Evolutionary conservation across 2,797 vertebrate genomes (phyloP), one percentile per base, ranked within the genome.

Genomic region (Liparis tanakae): DNA sequence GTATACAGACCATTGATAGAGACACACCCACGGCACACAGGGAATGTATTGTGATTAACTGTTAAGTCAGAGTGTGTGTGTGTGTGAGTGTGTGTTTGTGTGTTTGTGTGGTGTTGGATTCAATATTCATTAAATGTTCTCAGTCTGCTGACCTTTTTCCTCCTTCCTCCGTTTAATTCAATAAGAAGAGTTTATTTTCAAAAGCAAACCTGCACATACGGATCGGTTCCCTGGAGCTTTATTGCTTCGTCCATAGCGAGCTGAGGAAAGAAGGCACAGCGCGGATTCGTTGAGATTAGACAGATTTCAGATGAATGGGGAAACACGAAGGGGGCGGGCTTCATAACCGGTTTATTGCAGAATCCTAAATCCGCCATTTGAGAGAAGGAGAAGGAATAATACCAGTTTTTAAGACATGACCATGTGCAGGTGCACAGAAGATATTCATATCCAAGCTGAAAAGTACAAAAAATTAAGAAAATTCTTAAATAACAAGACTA

Each of bases 111-210:
- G 66, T 33, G 59, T 61, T 68, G 17, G 70, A 89, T 91, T 89
- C 87, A 81, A 87, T 89, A 85, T 89, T 90, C 84, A 91, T 88
- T 90, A 88, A 88, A 90, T 86, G 77, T 84, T 85, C 82, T 81
- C 82, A 82, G 83, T 84, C 90, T 86, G 84, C 79, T 90, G 89
- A 92, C 89, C 91, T 91, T 92, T 91, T 80, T 85, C 57, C 78
- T 75, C 75, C 67, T 72, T 72, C 76, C 68, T 88, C 88, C 85
- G 88, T 88, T 89, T 90, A 80, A 94, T 93, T 93, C 87, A 93
- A 93, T 93, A 91, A 93, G 59, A 80, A 78, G 70, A 25, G 69
- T 81, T 91, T 65, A 91, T 91, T 92, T 86, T 86, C 83, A 89
- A 89, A 51, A 89, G 88, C 74, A 89, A 88, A 85, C 72, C 77